Percentiles rank a stretch among this genome's conserved stretches.
Conservation (phyloP, 2,113 vertebrate species). For the Brevimyrus niger region DNA sequence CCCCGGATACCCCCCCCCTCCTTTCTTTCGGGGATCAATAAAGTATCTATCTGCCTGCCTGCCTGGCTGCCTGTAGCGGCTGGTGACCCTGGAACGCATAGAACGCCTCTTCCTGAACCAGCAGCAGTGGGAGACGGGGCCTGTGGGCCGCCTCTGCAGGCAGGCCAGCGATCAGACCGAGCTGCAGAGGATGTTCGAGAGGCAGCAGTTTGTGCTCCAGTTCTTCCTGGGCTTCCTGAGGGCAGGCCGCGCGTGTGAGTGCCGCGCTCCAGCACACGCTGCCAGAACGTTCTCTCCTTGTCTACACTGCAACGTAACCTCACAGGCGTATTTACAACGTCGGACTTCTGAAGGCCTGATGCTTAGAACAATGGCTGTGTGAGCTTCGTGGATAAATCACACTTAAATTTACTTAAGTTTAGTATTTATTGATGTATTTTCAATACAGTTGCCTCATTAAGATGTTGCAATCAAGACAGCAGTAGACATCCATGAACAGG, state of each 20-base stretch:
- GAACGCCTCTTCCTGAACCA: constrained; percentile 63
- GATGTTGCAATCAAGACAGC: neutral
- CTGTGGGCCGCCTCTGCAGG: constrained; percentile 48
- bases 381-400: neutral
- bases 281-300: neutral
- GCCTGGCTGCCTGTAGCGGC: constrained; percentile 32
- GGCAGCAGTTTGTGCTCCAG: constrained; percentile 60
- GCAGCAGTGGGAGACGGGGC: constrained; percentile 49
- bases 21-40: neutral
- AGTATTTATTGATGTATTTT: neutral
- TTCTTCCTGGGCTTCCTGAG: constrained; percentile 59
- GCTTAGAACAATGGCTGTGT: neutral
- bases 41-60: neutral
- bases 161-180: constrained; percentile 29
- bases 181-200: constrained; percentile 37
- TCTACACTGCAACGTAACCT: neutral
- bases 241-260: constrained; percentile 43
- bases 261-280: neutral
- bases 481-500: neutral
- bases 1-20: neutral
- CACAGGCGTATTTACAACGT: neutral
- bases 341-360: neutral
- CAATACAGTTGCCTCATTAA: neutral
- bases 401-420: neutral
- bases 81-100: constrained; percentile 56